A percentile compares a stretch with the other conserved stretches of the same genome.
These are phyloP conservation scores for Rhyacichthys aspro DNA, from an alignment of 2,797 vertebrate species.

Conservation along the genomic window DNA sequence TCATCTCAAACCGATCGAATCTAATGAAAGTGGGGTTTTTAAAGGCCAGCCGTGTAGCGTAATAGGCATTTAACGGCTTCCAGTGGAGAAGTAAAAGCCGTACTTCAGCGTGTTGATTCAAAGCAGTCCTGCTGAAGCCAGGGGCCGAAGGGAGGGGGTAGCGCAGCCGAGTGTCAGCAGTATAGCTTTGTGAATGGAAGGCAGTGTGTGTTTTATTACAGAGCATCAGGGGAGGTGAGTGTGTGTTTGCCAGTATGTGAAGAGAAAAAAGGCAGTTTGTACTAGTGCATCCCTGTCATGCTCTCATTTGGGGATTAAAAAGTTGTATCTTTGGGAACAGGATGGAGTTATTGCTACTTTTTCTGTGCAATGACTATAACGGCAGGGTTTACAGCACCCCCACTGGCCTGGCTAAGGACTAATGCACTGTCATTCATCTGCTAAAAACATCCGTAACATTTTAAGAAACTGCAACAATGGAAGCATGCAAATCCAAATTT, in stretches of 20 bases:
- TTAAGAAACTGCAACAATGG: too few species aligned
- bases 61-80: slow-evolving; percentile 51
- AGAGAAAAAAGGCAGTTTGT: slow-evolving; percentile 5
- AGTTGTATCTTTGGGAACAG: too few species aligned
- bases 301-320: too few species aligned
- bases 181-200: slow-evolving; percentile 69
- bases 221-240: slow-evolving; percentile 39
- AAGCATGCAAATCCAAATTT: too few species aligned
- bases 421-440: too few species aligned
- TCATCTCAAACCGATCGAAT: slow-evolving; percentile 18
- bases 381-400: too few species aligned
- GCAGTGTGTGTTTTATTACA: slow-evolving; percentile 75
- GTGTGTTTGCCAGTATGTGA: slow-evolving; percentile 2
- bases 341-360: too few species aligned
- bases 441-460: too few species aligned
- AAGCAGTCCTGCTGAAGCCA: slow-evolving; percentile 58
- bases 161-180: slow-evolving; percentile 54
- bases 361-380: too few species aligned
- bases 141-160: slow-evolving; percentile 46
- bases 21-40: slow-evolving; percentile 27
- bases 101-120: slow-evolving; percentile 63
- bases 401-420: too few species aligned
- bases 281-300: slow-evolving; percentile 23
- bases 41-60: slow-evolving; percentile 21
- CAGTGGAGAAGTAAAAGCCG: slow-evolving; percentile 56